These are phyloP conservation scores for Drosophila nigritarsus DNA, from an alignment of 2,888 invertebrate genomes.

Conservation along the genomic window DNA sequence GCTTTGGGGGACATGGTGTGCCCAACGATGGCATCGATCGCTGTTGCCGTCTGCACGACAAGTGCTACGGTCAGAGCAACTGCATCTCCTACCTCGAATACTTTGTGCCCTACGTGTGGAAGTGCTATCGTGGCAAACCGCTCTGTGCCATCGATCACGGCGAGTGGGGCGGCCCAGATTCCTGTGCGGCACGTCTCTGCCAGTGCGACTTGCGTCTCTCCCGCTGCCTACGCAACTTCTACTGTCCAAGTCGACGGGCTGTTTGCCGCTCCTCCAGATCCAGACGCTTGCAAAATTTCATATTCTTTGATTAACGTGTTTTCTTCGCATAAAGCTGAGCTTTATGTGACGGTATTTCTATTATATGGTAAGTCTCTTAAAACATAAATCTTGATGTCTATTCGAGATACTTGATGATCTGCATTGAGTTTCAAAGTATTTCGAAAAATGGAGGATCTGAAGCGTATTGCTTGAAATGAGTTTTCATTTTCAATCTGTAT, in stretches of 20 bases:
- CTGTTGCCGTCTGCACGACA: slow-evolving; percentile 94
- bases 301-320: slow-evolving; percentile 81
- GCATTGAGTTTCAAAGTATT: neutral
- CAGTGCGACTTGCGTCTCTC: slow-evolving; percentile 93
- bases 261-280: slow-evolving; percentile 91
- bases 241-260: slow-evolving; percentile 90
- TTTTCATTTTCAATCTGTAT: neutral
- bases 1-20: slow-evolving; percentile 92
- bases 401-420: neutral
- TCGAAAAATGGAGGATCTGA: neutral
- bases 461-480: too few relatives aligned
- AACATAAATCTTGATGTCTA: neutral
- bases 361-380: neutral
- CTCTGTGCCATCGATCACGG: slow-evolving; percentile 88
- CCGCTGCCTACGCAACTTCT: slow-evolving; percentile 90
- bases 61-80: slow-evolving; percentile 92
- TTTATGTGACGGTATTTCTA: neutral
- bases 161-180: slow-evolving; percentile 87
- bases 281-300: slow-evolving; percentile 90
- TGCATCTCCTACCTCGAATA: slow-evolving; percentile 93
- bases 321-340: neutral
- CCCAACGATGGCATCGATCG: slow-evolving; percentile 92
- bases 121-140: slow-evolving; percentile 91
- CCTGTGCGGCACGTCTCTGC: slow-evolving; percentile 92
- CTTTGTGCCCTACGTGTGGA: slow-evolving; percentile 95